A percentile compares a stretch with the other conserved stretches of the same genome.
Evolutionary conservation across 2,113 vertebrate genomes (phyloP).

Genomic region (Sisor rabdophorus): DNA sequence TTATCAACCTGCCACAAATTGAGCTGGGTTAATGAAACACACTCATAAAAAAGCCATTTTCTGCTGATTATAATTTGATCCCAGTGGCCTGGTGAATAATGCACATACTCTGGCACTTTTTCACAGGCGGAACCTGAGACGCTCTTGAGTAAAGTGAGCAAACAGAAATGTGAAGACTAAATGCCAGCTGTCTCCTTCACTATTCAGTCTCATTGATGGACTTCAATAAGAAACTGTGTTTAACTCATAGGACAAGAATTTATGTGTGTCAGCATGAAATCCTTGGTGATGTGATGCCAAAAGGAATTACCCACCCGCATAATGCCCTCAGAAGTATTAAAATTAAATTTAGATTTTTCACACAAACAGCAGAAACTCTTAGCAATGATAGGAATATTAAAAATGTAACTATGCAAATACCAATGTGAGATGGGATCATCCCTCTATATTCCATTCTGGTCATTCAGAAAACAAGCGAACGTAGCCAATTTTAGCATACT

Average conservation of each 20-base stretch:
- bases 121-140: slow-evolving; percentile 78
- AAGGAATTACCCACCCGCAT: not conserved
- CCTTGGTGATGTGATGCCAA: slow-evolving; percentile 27
- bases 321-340: not conserved
- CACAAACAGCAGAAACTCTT: not conserved
- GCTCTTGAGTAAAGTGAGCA: slow-evolving; percentile 69
- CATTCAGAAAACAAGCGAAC: not conserved
- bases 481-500: too few relatives aligned
- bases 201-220: slow-evolving; percentile 43
- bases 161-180: slow-evolving; percentile 52
- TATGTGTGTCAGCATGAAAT: slow-evolving; percentile 46
- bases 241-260: slow-evolving; percentile 52
- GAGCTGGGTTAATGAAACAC: slow-evolving; percentile 44
- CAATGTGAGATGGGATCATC: not conserved
- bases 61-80: slow-evolving; percentile 73
- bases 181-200: slow-evolving; percentile 58
- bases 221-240: slow-evolving; percentile 50
- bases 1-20: slow-evolving; percentile 16
- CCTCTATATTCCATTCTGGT: not conserved
- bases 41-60: slow-evolving; percentile 61
- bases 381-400: not conserved
- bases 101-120: slow-evolving; percentile 69
- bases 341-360: not conserved
- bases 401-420: not conserved
- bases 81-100: slow-evolving; percentile 80